Base-by-base conservation (phyloP, 1,140 invertebrate species). In the Mercenaria mercenaria region DNA sequence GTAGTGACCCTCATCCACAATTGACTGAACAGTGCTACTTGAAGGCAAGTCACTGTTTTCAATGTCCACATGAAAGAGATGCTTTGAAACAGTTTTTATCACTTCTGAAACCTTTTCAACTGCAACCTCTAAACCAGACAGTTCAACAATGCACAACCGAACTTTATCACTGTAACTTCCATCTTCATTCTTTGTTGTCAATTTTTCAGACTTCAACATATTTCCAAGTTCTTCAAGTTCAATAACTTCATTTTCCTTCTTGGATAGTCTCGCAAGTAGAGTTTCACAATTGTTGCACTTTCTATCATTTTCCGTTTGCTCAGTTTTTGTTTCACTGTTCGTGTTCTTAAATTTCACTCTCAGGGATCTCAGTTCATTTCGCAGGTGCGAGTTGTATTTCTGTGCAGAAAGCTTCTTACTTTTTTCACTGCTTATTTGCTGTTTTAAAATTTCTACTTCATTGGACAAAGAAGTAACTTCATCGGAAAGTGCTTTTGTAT, bases 31-130 rank as follows among this genome's bases (percentile, higher is more conserved):
- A 32, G 86, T 91, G 56, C 37, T 72, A 41, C 43, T 43, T n/a
- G 52, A 69, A 20, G 82, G 86, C 29, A 89, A 77, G 15, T 86
- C 50, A 43, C 20, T 15, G 39, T 85, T 91, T 29, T 83, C 26
- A n/a, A 86, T 56, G 15, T 85, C 69, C 32, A n/a, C 37, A n/a
- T 50, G 0, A 89, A 86, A 61, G 13, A 91, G 39, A 67, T 91
- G 72, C 79, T 76, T 91, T 10, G 34, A 64, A 26, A 86, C 90
- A 29, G 82, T 26, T 32, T 82, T 37, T 50, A 89, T 91, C 29
- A 89, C 90, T 15, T 64, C 34, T 6, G 90, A 89, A 47, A 91
- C 64, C 37, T 91, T 91, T 67, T 91, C 56, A 10, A 72, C 41
- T 32, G 82, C 90, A 59, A 91, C 82, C 47, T 91, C 86, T 23